Conservation (phyloP, 2,113 vertebrate genomes). For the Hepsetus odoe region DNA sequence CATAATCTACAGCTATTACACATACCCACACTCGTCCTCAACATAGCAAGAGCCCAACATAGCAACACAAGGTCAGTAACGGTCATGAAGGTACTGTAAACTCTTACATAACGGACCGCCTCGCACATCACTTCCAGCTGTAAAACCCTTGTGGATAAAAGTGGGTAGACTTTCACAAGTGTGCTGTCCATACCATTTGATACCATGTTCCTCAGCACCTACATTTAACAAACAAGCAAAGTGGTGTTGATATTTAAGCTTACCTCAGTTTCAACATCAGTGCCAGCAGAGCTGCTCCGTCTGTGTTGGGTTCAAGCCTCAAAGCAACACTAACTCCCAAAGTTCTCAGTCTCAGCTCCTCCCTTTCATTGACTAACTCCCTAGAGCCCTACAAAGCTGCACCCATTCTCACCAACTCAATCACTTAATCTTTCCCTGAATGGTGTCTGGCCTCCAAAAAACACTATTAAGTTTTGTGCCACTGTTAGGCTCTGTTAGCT, state of each 20-base stretch:
- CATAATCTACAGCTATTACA: not conserved
- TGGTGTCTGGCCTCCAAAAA: not conserved
- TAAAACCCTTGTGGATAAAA: no score
- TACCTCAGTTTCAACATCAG: not conserved
- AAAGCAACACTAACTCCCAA: slow-evolving; percentile 11
- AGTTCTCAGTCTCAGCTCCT: not conserved
- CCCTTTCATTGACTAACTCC: not conserved
- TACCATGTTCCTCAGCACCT: not conserved
- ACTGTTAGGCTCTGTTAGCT: slow-evolving; percentile 8
- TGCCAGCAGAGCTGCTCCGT: not conserved
- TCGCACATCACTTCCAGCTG: not conserved
- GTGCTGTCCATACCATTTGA: not conserved
- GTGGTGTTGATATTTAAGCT: not conserved
- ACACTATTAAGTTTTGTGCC: not conserved
- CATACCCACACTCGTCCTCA: not conserved
- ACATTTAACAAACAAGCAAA: not conserved
- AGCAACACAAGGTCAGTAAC: not conserved
- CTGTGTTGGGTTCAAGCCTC: not conserved
- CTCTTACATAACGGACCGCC: not conserved
- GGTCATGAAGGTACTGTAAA: not conserved
- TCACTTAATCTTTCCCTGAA: not conserved
- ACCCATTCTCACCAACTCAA: not conserved
- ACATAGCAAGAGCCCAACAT: not conserved
- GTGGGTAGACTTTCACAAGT: no score
- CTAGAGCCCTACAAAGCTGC: not conserved